Evolutionary conservation across 1,140 invertebrate genomes (phyloP), one percentile per base, ranked within the genome.

Genomic region (Maniola jurtina): DNA sequence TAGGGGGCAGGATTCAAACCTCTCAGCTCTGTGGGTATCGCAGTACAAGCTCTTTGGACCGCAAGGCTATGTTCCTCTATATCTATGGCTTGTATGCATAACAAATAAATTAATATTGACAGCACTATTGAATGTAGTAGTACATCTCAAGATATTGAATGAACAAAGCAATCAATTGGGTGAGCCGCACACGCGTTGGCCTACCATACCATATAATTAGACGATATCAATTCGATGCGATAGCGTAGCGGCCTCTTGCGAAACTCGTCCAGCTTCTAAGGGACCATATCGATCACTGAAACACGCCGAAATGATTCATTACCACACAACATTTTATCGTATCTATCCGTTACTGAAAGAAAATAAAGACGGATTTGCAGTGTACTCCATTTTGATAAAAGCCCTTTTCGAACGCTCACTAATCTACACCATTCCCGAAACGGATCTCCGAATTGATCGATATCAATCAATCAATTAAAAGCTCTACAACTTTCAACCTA

Each of bases 141-240:
- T 52, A 61, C 62, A 50, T 66, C 58, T 59, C 54, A n/a, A 60
- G 56, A 50, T 69, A 54, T 38, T 76, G 75, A 80, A 82, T 71
- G 73, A 61, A 75, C 62, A 72, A 70, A 70, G 73, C 72, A 78
- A 84, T 82, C 72, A 75, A 86, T 84, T 83, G 79, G 81, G 75
- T 71, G 68, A 68, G 71, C 68, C 72, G 76, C 74, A 76, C 74
- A 75, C 75, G 76, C 80, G 75, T 77, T 78, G 71, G 66, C 69
- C 81, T 76, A 78, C 81, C 79, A 76, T 83, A 85, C 87, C 87
- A 86, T 89, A 87, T 88, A 89, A 89, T 89, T 89, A 89, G 81
- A 84, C 80, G 79, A 84, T 89, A 89, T 89, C 84, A 89, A 86
- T 88, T 88, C 83, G 81, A 89, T 85, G 80, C 81, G 87, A 89